These are phyloP conservation scores for Erebia aethiops DNA, from an alignment of 2,888 invertebrate species.

Conservation along the genomic window DNA sequence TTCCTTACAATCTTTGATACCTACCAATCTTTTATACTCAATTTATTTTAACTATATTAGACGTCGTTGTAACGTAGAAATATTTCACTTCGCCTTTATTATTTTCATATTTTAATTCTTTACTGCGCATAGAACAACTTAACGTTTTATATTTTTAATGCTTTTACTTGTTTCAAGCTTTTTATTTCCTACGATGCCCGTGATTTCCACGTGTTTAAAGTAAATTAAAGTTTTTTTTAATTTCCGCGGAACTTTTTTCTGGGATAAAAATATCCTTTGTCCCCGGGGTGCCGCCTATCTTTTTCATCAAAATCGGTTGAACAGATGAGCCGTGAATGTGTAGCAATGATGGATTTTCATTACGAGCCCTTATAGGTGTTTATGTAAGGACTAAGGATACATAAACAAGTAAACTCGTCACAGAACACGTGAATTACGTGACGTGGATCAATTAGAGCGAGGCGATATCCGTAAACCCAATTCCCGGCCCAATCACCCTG, in stretches of 20 bases:
- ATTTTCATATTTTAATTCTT: not conserved
- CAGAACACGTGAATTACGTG: conserved; percentile 16
- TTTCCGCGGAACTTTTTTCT: no score
- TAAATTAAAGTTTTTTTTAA: no score
- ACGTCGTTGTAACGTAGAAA: not conserved
- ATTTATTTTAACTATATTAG: not conserved
- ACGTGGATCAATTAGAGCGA: conserved; percentile 16
- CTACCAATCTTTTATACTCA: not conserved
- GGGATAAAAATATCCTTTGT: no score
- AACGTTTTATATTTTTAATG: no score
- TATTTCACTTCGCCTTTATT: not conserved
- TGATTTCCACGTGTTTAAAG: no score
- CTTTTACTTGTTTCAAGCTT: no score
- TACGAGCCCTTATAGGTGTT: not conserved
- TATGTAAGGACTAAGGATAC: not conserved
- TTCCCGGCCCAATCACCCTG: conserved; percentile 21
- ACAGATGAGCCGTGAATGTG: no score
- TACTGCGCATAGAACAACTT: no score
- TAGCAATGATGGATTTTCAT: not conserved
- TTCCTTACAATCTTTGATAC: not conserved
- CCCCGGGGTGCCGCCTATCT: no score
- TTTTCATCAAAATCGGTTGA: no score
- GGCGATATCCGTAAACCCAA: conserved; percentile 14
- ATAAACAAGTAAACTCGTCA: not conserved
- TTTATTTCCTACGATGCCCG: no score